Percentiles rank a stretch among this genome's conserved stretches.
Evolutionary conservation across 2,888 invertebrate species (phyloP).

Genomic region (Caenorhabditis japonica): DNA sequence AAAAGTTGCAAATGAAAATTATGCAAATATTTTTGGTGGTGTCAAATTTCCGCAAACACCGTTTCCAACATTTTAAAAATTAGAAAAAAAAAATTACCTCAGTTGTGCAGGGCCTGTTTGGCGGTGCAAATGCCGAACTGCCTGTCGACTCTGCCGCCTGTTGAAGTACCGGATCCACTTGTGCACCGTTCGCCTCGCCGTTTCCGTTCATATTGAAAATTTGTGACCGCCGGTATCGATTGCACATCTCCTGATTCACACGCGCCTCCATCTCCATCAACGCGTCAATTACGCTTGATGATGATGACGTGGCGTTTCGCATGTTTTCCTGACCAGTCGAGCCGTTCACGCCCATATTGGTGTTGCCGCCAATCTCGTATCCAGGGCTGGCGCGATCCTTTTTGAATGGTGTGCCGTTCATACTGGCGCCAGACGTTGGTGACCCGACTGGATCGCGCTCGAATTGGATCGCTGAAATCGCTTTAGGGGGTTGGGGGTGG

Average conservation of each 20-base stretch:
- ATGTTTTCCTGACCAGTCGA: slow-evolving; percentile 36
- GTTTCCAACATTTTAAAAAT: too few relatives aligned
- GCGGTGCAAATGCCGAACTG: slow-evolving; percentile 56
- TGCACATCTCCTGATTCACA: slow-evolving; percentile 68
- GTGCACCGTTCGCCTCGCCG: neutral
- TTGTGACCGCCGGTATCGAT: slow-evolving; percentile 63
- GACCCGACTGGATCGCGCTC: slow-evolving; percentile 75
- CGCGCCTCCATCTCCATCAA: slow-evolving; percentile 75
- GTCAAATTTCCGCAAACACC: too few relatives aligned
- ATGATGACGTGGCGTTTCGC: slow-evolving; percentile 5
- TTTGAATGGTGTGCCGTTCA: slow-evolving; percentile 62
- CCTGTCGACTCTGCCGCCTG: neutral
- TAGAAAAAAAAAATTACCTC: too few relatives aligned
- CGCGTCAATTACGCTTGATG: slow-evolving; percentile 65
- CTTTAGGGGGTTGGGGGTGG: too few relatives aligned
- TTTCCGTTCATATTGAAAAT: slow-evolving; percentile 30
- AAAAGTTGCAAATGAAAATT: too few relatives aligned
- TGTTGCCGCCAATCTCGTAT: slow-evolving; percentile 35
- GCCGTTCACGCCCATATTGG: slow-evolving; percentile 10
- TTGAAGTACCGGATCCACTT: slow-evolving; percentile 3
- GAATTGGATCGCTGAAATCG: slow-evolving; percentile 75
- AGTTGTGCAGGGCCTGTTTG: slow-evolving; percentile 64
- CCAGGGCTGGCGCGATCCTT: slow-evolving; percentile 60
- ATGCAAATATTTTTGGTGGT: too few relatives aligned
- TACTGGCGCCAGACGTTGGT: slow-evolving; percentile 26